Evolutionary conservation across 2,797 vertebrate genomes (phyloP).

Genomic region (Taeniopygia guttata): DNA sequence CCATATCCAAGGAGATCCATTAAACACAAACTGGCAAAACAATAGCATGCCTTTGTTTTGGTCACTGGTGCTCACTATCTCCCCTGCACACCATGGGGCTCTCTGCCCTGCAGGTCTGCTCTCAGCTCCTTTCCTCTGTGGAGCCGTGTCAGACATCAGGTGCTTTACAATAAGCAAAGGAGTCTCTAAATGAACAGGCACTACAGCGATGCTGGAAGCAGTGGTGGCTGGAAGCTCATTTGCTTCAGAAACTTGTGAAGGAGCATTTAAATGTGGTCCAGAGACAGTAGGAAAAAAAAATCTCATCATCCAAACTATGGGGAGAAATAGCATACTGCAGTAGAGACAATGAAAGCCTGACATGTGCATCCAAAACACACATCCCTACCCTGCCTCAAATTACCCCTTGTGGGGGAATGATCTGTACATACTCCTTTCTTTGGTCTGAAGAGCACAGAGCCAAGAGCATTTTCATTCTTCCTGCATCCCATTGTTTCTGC

Average conservation of each 20-base stretch:
- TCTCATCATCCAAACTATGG: background rate
- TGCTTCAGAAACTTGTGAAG: background rate
- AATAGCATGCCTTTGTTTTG: background rate
- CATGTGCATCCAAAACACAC: background rate
- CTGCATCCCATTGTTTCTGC: background rate
- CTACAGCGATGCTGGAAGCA: background rate
- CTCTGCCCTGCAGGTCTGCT: background rate
- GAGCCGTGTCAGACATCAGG: background rate
- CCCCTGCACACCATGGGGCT: background rate
- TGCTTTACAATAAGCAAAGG: background rate
- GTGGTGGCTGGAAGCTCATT: background rate
- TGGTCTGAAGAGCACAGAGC: background rate
- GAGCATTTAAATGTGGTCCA: background rate
- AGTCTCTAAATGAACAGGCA: background rate
- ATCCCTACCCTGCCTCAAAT: background rate
- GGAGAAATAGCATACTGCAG: background rate
- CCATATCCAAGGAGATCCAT: background rate
- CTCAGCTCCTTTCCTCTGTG: background rate
- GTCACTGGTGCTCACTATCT: background rate
- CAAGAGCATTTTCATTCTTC: background rate
- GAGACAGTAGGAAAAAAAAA: background rate
- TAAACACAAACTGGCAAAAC: background rate
- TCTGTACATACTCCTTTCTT: background rate
- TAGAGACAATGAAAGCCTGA: background rate
- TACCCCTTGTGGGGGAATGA: fast-evolving